These are phyloP conservation scores for Stenodera caucasica DNA, from an alignment of 2,888 invertebrate species.

Conservation along the genomic window DNA sequence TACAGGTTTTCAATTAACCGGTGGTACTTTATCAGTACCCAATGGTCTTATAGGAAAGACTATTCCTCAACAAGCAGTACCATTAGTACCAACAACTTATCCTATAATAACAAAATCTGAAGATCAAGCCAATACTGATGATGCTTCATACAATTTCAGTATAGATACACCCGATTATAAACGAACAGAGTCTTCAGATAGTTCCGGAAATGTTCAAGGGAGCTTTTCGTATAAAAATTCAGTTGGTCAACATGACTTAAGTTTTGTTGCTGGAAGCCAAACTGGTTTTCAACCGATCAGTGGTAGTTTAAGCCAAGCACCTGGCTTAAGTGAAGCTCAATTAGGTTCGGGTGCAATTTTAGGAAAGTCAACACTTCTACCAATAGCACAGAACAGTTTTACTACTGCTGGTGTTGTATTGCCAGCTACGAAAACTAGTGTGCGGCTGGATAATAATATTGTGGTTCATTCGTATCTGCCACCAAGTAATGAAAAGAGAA, in stretches of 20 bases:
- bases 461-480: constrained; percentile 38
- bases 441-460: constrained; percentile 18
- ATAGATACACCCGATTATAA: constrained; percentile 41
- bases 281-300: constrained; percentile 48
- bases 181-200: constrained; percentile 41
- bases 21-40: constrained; percentile 47
- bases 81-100: constrained; percentile 12
- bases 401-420: constrained; percentile 12
- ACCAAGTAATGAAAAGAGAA: constrained; percentile 35
- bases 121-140: constrained; percentile 30
- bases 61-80: neutral
- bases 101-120: neutral
- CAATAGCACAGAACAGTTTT: neutral
- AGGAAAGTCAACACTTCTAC: neutral
- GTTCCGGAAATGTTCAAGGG: constrained; percentile 41
- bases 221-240: constrained; percentile 38
- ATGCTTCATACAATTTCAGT: constrained; percentile 45
- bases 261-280: constrained; percentile 35
- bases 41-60: constrained; percentile 28
- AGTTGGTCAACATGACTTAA: constrained; percentile 38
- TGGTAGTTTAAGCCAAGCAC: constrained; percentile 45
- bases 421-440: neutral
- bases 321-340: constrained; percentile 30
- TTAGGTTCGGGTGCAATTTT: constrained; percentile 11
- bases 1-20: constrained; percentile 46